A percentile compares a stretch with the other conserved stretches of the same genome.
These are phyloP conservation scores for Cygnus atratus DNA, from an alignment of 2,113 vertebrate genomes.

Conservation along the genomic window DNA sequence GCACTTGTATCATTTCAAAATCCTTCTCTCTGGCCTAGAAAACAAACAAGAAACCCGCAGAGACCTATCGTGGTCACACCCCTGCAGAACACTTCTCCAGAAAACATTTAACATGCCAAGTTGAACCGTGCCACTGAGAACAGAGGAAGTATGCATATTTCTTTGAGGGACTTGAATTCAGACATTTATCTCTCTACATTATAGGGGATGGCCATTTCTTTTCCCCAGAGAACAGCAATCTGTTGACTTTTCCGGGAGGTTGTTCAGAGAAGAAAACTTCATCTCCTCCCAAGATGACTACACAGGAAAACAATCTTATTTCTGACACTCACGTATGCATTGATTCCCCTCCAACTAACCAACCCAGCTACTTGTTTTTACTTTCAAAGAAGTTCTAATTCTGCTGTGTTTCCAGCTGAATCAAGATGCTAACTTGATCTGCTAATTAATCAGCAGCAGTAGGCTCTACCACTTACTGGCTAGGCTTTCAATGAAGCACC, in stretches of 20 bases:
- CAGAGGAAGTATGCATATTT: neutral
- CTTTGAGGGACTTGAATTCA: neutral
- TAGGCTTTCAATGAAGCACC: neutral
- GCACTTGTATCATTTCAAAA: neutral
- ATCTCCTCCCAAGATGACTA: neutral
- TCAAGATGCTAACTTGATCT: neutral
- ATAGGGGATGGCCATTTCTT: neutral
- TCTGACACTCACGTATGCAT: neutral
- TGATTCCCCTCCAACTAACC: neutral
- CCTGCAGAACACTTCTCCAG: neutral
- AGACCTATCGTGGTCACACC: neutral
- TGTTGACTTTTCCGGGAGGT: neutral
- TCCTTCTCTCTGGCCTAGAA: neutral
- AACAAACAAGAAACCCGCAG: neutral
- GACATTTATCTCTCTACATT: neutral
- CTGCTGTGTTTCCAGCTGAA: neutral
- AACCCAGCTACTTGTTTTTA: neutral
- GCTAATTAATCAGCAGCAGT: neutral
- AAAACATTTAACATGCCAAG: neutral
- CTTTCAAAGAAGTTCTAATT: neutral
- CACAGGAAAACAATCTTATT: neutral
- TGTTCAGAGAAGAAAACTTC: neutral
- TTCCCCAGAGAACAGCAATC: neutral
- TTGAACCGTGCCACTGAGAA: neutral
- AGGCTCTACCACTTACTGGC: rapidly evolving